These are phyloP conservation scores for Parnassius mnemosyne DNA, from an alignment of 2,888 invertebrate species.

Conservation along the genomic window DNA sequence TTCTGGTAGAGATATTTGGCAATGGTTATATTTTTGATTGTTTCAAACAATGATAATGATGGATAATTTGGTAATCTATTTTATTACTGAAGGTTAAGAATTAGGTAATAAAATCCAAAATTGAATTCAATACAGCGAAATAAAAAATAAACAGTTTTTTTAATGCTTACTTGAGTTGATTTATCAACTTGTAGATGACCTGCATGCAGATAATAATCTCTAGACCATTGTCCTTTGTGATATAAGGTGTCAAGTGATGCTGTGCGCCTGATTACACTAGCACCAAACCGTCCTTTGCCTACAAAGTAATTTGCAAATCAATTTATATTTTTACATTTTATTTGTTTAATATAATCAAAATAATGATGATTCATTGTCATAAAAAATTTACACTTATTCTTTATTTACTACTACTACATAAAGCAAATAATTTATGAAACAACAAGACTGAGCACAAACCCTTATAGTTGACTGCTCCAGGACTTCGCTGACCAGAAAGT, in stretches of 20 bases:
- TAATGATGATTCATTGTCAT: too few species aligned
- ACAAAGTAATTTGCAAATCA: conserved; percentile 30
- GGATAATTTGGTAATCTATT: too few species aligned
- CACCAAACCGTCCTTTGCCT: conserved; percentile 79
- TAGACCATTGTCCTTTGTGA: conserved; percentile 88
- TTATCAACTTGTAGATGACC: conserved; percentile 87
- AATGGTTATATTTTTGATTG: too few species aligned
- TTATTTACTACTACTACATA: too few species aligned
- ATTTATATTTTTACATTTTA: too few species aligned
- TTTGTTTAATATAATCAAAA: too few species aligned
- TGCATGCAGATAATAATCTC: conserved; percentile 85
- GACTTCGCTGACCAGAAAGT: conserved; percentile 86
- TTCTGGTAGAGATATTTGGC: too few species aligned
- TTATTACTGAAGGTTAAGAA: too few species aligned
- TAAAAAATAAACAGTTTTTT: conserved; percentile 1
- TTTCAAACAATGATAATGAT: too few species aligned
- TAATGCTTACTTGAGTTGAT: conserved; percentile 85
- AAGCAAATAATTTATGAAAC: too few species aligned
- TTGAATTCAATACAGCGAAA: not conserved
- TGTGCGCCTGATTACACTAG: conserved; percentile 85
- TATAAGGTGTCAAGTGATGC: conserved; percentile 90
- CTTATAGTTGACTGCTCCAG: conserved; percentile 87
- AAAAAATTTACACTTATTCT: too few species aligned
- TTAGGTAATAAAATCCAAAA: not conserved
- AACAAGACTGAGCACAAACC: conserved; percentile 56